phyloP scores from a whole-genome alignment of 2,888 invertebrate species.

The Dynastes maya region DNA sequence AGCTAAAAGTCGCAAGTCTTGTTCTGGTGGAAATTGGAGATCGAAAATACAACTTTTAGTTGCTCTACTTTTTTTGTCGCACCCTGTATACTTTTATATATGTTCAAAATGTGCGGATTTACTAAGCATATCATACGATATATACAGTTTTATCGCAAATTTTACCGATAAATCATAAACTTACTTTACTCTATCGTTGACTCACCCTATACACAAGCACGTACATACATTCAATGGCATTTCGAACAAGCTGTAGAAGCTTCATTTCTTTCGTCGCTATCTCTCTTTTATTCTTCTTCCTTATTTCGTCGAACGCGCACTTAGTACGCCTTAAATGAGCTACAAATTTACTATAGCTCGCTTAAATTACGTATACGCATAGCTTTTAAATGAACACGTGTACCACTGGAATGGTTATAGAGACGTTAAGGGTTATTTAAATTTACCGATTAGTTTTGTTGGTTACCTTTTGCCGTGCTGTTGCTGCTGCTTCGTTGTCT shows the following conservation, averaged over 20 bases:
- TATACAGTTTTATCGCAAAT: too few relatives aligned
- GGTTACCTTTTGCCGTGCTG: slow-evolving; percentile 15
- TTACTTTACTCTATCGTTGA: too few relatives aligned
- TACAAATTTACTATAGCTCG: slow-evolving; percentile 58
- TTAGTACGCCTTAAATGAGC: slow-evolving; percentile 58
- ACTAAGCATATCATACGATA: too few relatives aligned
- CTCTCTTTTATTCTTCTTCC: slow-evolving; percentile 10
- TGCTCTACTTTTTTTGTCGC: too few relatives aligned
- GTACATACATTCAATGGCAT: too few relatives aligned
- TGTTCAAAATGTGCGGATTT: too few relatives aligned
- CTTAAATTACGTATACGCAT: slow-evolving; percentile 52
- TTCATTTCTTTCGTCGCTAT: slow-evolving; percentile 7
- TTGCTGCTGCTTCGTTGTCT: slow-evolving; percentile 12
- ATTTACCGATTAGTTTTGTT: slow-evolving; percentile 48
- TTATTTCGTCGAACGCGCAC: slow-evolving; percentile 55
- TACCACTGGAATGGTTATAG: slow-evolving; percentile 44
- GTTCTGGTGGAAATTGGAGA: too few relatives aligned
- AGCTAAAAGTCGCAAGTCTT: too few relatives aligned
- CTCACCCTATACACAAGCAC: too few relatives aligned
- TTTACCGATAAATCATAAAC: too few relatives aligned
- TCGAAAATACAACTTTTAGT: too few relatives aligned
- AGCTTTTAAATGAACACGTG: slow-evolving; percentile 48
- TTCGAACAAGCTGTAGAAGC: not conserved
- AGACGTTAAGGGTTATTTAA: slow-evolving; percentile 51
- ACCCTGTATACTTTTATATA: too few relatives aligned